Conservation (phyloP, 2,797 vertebrate genomes). For the Pseudochaenichthys georgianus region DNA sequence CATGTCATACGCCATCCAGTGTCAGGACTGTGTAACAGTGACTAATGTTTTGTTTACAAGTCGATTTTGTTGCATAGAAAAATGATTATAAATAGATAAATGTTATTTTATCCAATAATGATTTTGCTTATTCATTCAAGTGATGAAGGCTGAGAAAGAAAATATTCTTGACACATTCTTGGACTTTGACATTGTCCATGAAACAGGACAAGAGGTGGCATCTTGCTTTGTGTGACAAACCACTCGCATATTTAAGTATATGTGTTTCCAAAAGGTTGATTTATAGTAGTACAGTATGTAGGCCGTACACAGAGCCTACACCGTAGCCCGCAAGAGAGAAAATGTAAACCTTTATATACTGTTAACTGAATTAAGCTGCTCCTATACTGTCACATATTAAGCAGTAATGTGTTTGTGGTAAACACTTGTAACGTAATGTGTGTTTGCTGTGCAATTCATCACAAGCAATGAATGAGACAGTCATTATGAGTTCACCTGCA, state of each 20-base stretch:
- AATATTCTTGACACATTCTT: conserved; percentile 8
- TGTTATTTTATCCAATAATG: neutral
- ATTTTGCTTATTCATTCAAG: conserved; percentile 9
- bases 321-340: too few relatives aligned
- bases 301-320: too few relatives aligned
- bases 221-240: neutral
- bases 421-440: neutral
- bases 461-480: neutral
- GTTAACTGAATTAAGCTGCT: neutral
- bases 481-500: conserved; percentile 1
- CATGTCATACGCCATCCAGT: neutral
- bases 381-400: neutral
- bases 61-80: neutral
- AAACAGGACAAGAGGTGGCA: too few relatives aligned
- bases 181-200: neutral
- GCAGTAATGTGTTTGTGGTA: neutral
- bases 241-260: neutral
- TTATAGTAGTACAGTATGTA: too few relatives aligned
- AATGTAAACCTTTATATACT: neutral
- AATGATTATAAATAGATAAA: neutral
- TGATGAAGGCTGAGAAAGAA: neutral
- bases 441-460: neutral
- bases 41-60: neutral
- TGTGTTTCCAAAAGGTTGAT: neutral
- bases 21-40: neutral